Percentiles rank a stretch among this genome's conserved stretches.
These are phyloP conservation scores for Heliothis subflexa DNA, from an alignment of 1,140 invertebrate genomes.

Conservation along the genomic window DNA sequence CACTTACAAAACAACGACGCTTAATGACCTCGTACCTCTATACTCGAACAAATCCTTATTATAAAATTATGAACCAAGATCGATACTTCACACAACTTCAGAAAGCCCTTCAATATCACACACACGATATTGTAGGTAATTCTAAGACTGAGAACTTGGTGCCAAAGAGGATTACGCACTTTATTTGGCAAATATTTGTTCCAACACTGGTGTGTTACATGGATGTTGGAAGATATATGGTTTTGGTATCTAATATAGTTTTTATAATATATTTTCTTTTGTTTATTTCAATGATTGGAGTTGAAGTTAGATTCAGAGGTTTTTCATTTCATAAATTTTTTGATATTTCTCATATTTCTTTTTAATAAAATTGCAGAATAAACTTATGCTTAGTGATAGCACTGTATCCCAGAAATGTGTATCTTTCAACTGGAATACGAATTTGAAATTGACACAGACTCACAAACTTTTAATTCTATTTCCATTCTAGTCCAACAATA, in stretches of 20 bases:
- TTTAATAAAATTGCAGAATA: too few relatives aligned
- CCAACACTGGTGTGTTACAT: constrained; percentile 22
- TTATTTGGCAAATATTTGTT: constrained; percentile 43
- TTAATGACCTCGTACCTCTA: neutral
- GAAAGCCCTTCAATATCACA: constrained; percentile 30
- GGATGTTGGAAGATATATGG: constrained; percentile 22
- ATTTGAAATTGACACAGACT: too few relatives aligned
- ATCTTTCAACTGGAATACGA: too few relatives aligned
- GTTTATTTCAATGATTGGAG: neutral
- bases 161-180: constrained; percentile 43
- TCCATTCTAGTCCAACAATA: too few relatives aligned
- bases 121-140: constrained; percentile 41
- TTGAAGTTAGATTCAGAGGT: too few relatives aligned
- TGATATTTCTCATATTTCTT: too few relatives aligned
- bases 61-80: constrained; percentile 24
- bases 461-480: too few relatives aligned
- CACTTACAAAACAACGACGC: neutral
- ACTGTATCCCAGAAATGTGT: too few relatives aligned
- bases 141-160: constrained; percentile 28
- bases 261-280: neutral
- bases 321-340: too few relatives aligned
- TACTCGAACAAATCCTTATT: constrained; percentile 30
- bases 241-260: neutral
- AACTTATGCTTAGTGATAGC: too few relatives aligned
- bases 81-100: constrained; percentile 30